Evolutionary conservation across 2,888 invertebrate genomes (phyloP).

Genomic region (Limnephilus auricula): DNA sequence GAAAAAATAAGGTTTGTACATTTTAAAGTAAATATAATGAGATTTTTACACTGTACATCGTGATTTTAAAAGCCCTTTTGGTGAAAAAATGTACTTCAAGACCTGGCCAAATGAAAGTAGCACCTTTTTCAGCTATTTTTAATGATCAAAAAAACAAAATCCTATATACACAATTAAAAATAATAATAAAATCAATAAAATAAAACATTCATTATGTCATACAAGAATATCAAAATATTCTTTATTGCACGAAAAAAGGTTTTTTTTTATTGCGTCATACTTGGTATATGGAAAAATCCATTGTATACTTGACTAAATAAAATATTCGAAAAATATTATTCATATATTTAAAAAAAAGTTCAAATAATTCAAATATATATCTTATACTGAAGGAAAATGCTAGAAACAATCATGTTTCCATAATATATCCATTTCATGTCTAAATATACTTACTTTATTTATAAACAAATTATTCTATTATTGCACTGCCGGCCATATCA

Average conservation of each 20-base stretch:
- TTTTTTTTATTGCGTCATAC: neutral
- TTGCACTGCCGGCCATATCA: constrained; percentile 68
- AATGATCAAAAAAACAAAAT: neutral
- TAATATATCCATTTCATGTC: neutral
- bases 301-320: neutral
- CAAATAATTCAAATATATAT: too few relatives aligned
- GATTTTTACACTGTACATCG: neutral
- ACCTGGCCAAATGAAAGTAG: neutral
- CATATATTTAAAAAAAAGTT: too few relatives aligned
- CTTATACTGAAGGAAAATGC: too few relatives aligned
- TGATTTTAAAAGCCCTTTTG: neutral
- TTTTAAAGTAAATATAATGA: neutral
- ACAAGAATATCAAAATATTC: neutral
- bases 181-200: neutral
- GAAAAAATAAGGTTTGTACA: neutral
- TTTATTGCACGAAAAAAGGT: neutral
- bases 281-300: neutral
- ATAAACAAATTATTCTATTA: constrained; percentile 59
- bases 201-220: neutral
- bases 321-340: neutral
- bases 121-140: neutral
- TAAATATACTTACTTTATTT: constrained; percentile 27
- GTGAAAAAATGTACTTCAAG: neutral
- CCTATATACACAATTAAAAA: neutral
- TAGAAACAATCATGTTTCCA: too few relatives aligned